Evolutionary conservation across 2,113 vertebrate genomes (phyloP), one percentile per base, ranked within the genome.

Genomic region (Embiotoca jacksoni): DNA sequence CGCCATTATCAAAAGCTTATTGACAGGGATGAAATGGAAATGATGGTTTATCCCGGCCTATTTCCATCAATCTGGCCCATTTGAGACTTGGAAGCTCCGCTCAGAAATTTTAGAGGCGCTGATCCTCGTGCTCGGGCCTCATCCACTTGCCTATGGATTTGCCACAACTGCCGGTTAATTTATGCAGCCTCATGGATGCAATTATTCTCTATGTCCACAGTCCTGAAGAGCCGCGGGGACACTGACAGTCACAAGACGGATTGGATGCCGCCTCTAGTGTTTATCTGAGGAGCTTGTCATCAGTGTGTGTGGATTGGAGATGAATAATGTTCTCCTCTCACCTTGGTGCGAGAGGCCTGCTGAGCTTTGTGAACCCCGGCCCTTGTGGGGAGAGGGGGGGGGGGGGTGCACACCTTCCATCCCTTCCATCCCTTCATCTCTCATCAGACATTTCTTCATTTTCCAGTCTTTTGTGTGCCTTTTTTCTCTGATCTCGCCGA

Each of bases 121-220:
- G 78, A 88, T 90, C 79, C 80, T 32, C 6, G 1, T 37, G 70
- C 75, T 80, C 61, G 35, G 75, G 72, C 55, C 75, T 83, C 80
- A 71, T 75, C 71, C 82, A 87, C 83, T 90, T 50, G 68, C 78
- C 62, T 73, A 68, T 80, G 78, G 82, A 90, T 92, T 91, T 87
- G 78, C 69, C 33, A 50, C 75, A 82, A 77, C 70, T 39, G 75
- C 39, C 1, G 14, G 78, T 50, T 92, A 92, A 94, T 92, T 92
- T 93, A 93, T 94, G 93, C 92, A 77, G 73, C 53, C 55, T 83
- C 91, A 93, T 92, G 91, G 86, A 93, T 50, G 68, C 90, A 94
- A 93, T 93, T 93, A 93, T 86, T 88, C 64, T 70, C 68, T 73
- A 31, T 84, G 87, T 89, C 85, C 88, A 85, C 80, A 85, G 77